phyloP scores from a whole-genome alignment of 2,797 vertebrate genomes.

The Ciconia nigra region DNA sequence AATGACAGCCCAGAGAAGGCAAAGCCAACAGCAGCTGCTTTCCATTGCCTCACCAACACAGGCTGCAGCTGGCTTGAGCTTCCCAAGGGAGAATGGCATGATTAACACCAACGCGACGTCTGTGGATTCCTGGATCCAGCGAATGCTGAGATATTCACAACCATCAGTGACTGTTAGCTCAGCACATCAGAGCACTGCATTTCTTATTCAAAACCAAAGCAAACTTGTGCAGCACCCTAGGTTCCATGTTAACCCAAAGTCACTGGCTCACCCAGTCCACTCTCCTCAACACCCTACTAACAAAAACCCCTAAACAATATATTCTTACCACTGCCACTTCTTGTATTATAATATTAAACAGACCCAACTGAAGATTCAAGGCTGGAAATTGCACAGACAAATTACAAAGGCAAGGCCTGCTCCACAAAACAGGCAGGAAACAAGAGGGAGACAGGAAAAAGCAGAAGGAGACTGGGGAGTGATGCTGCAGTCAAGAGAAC shows the following conservation, averaged over 20 bases:
- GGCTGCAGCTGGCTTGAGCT: not conserved
- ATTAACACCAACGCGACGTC: not conserved
- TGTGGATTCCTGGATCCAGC: not conserved
- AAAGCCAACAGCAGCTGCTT: not conserved
- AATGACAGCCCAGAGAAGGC: not conserved
- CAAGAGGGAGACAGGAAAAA: not conserved
- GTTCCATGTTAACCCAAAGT: not conserved
- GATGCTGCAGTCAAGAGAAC: not conserved
- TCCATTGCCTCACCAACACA: not conserved
- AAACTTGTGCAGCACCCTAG: not conserved
- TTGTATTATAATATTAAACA: not conserved
- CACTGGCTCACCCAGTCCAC: not conserved
- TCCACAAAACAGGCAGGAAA: not conserved
- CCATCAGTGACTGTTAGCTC: not conserved
- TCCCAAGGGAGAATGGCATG: not conserved
- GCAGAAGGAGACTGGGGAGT: not conserved
- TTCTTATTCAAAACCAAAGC: not conserved
- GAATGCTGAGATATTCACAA: not conserved
- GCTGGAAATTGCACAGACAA: not conserved
- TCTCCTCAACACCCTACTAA: not conserved
- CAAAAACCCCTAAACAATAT: not conserved
- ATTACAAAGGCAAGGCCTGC: not conserved
- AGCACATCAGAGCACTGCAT: not conserved
- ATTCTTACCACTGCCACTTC: not conserved
- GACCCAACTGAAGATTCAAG: not conserved